Base-by-base conservation (phyloP, 2,888 invertebrate genomes). In the Andrena flavipes region DNA sequence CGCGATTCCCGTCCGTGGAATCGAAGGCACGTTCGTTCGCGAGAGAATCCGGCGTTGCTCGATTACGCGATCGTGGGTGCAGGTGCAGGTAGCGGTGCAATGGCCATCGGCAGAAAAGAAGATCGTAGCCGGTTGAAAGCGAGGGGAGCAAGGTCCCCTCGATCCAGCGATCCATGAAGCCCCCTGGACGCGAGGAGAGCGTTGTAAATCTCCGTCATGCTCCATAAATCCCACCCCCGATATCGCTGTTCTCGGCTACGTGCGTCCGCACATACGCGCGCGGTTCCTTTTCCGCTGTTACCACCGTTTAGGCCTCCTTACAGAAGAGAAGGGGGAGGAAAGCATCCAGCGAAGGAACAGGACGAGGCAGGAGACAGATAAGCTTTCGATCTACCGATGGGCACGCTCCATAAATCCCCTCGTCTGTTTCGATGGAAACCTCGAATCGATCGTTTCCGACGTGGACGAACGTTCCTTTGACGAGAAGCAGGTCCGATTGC, bases 121-220 rank as follows among this genome's bases (percentile, higher is more conserved):
- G 84, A 88, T 86, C 82, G 79, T 62, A 73, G 63, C 81, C 83
- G 87, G 84, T 84, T 81, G 87, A 87, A 84, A 80, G 79, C 76
- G 80, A 81, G 82, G 82, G 86, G 88, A 84, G 82, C 86, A 79
- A 60, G 80, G 78, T 82, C 86, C 80, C 79, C 77, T 56, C 80
- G 86, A 88, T 88, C 86, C 90, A 87, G 84, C 89, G 89, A 89
- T 89, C 90, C 90, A 86, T 90, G 87, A 90, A 90, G 87, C 85
- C 84, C 87, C 84, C 20, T 80, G 84, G 80, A 85, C 82, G 85
- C 85, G 82, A 89, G 84, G 87, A 85, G 87, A 86, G 87, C 87
- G 86, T 87, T 86, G 90, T 90, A 87, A 89, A 88, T 90, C 88
- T 87, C 86, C 87, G 89, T 89, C 89, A 89, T 87, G 90, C 89